phyloP scores from a whole-genome alignment of 2,888 invertebrate genomes.

The Melanotus villosus region DNA sequence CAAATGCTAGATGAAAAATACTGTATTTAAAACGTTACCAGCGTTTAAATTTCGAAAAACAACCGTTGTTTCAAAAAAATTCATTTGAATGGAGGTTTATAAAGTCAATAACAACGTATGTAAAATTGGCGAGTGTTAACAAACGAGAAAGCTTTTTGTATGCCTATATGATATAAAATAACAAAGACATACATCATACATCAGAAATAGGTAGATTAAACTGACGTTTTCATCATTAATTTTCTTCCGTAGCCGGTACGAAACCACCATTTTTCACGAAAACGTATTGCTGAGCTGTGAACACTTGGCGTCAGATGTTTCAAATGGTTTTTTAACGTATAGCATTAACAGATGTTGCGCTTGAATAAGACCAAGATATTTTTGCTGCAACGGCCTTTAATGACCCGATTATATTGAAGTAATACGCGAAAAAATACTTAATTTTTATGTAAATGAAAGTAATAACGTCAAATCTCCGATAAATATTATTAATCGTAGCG shows the following conservation, averaged over 20 bases:
- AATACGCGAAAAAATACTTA: neutral
- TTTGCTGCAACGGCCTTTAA: neutral
- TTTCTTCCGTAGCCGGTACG: slow-evolving; percentile 1
- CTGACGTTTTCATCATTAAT: slow-evolving; percentile 25
- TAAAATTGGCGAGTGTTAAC: no score
- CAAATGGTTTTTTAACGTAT: slow-evolving; percentile 31
- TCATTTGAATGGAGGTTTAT: no score
- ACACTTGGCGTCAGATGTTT: slow-evolving; percentile 29
- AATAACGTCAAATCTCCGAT: no score
- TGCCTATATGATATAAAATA: neutral
- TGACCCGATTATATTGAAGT: neutral
- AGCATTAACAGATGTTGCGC: slow-evolving; percentile 21
- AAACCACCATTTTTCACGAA: slow-evolving; percentile 26
- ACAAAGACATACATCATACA: slow-evolving; percentile 17
- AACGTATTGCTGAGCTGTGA: slow-evolving; percentile 19
- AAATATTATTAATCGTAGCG: no score
- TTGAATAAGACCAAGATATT: slow-evolving; percentile 5
- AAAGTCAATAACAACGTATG: no score
- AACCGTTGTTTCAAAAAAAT: no score
- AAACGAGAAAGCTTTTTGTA: neutral
- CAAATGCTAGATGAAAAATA: no score
- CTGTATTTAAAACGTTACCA: no score
- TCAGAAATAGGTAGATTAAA: slow-evolving; percentile 24
- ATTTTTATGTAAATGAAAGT: no score
- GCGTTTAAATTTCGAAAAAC: no score